A percentile compares a stretch with the other conserved stretches of the same genome.
Evolutionary conservation across 2,113 vertebrate genomes (phyloP).

Genomic region (Falcunculus frontatus): DNA sequence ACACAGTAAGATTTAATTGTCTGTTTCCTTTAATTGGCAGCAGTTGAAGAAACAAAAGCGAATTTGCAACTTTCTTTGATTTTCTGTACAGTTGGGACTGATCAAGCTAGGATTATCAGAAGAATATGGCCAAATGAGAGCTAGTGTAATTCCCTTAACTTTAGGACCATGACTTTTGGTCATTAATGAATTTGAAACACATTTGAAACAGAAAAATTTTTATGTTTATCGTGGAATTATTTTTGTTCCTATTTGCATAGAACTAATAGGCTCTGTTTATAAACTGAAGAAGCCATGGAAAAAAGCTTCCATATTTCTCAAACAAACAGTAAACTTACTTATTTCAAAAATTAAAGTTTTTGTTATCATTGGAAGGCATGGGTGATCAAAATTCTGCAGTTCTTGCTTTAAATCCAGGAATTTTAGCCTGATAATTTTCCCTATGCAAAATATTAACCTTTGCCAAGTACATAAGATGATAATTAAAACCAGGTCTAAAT

Average conservation of each 20-base stretch:
- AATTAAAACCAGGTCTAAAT: conserved; percentile 63
- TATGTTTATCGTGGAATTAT: background rate
- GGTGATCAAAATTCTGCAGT: background rate
- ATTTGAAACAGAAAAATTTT: background rate
- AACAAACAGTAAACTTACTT: background rate
- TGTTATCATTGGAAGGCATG: background rate
- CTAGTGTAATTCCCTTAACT: background rate
- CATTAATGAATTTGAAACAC: background rate
- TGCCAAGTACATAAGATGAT: conserved; percentile 50
- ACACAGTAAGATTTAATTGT: background rate
- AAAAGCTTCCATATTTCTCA: background rate
- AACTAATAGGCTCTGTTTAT: background rate
- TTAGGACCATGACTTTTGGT: background rate
- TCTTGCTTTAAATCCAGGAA: background rate
- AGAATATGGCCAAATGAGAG: background rate
- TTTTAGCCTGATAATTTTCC: conserved; percentile 35
- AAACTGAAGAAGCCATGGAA: background rate
- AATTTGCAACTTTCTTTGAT: background rate
- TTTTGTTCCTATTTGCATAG: background rate
- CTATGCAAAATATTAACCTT: conserved; percentile 56
- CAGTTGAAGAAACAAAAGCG: background rate
- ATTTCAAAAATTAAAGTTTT: background rate
- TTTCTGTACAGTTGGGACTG: background rate
- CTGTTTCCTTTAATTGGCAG: background rate
- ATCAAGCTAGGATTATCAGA: background rate